Percentiles rank a stretch among this genome's conserved stretches.
phyloP scores from a whole-genome alignment of 2,888 invertebrate species.

The Gari tellinella region DNA sequence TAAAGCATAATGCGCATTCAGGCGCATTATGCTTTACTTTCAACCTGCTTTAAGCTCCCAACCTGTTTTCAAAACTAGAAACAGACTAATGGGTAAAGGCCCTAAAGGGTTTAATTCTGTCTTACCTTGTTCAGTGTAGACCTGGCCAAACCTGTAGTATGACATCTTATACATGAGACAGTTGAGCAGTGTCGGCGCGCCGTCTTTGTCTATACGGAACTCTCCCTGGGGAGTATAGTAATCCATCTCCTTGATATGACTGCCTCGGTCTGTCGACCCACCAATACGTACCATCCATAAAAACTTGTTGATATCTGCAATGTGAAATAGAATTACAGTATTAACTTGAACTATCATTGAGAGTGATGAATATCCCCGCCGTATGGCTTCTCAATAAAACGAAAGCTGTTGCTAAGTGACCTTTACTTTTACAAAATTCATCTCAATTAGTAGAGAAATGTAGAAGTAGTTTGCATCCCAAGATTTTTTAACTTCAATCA shows the following conservation, averaged over 20 bases:
- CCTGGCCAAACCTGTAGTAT: conserved; percentile 98
- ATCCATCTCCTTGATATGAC: conserved; percentile 97
- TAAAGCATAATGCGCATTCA: too few species aligned
- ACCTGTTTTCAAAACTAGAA: too few species aligned
- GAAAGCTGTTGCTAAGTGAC: too few species aligned
- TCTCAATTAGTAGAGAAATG: too few species aligned
- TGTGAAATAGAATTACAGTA: neutral
- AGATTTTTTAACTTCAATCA: too few species aligned
- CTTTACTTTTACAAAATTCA: too few species aligned
- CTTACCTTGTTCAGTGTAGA: conserved; percentile 96
- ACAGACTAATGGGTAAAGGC: too few species aligned
- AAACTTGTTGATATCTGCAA: conserved; percentile 97
- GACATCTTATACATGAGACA: conserved; percentile 99
- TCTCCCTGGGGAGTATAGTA: conserved; percentile 98
- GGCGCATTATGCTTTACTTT: too few species aligned
- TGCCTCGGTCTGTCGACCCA: conserved; percentile 96
- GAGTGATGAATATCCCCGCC: neutral
- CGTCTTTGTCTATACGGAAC: conserved; percentile 97
- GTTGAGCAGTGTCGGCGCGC: conserved; percentile 95
- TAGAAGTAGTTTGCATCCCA: too few species aligned
- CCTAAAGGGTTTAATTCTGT: conserved; percentile 6
- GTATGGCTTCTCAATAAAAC: neutral
- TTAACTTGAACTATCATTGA: neutral
- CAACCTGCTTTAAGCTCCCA: too few species aligned
- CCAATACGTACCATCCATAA: conserved; percentile 99